Evolutionary conservation across 2,888 invertebrate species (phyloP), one percentile per base, ranked within the genome.

Genomic region (Willowsia nigromaculata): DNA sequence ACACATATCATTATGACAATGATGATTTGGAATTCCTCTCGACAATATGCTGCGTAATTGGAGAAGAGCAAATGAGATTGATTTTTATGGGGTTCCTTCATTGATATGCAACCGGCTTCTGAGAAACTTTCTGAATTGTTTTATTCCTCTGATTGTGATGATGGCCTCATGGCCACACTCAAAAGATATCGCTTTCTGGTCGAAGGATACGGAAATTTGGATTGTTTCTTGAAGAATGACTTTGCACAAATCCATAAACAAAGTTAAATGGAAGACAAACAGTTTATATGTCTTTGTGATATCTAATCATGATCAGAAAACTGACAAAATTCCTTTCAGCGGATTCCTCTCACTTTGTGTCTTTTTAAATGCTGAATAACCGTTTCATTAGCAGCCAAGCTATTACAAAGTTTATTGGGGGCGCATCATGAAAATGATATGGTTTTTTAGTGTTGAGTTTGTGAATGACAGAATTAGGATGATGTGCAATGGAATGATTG

Each of bases 31-130:
- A 71, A 71, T 40, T 30, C n/a, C n/a, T n/a, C 68, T 33, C 68
- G 37, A 68, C 37, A 18, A 71, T 65, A 15, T 71, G 68, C 22
- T 71, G 68, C 68, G 68, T 71, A 74, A 74, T 25, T 47, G 74
- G 15, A 74, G 47, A 74, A 74, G 74, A 74, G 47, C 74, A 47
- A 43, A 47, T 74, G 59, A 80, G 59, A 80, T 80, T 56, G 40
- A 59, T 80, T 80, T 80, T 80, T 80, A 80, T 40, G 37, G 56
- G 18, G 25, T 56, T 59, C 47, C 74, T 47, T 59, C 59, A 80
- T 59, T 80, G 59, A 80, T 80, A 80, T 59, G 37, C 59, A 80
- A 80, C 59, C 59, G 56, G 80, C 80, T 65, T 82, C 47, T 82
- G 65, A 82, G n/a, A 65, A 22, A 59, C 18, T 43, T 81, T 37